Base-by-base conservation (phyloP, 2,888 invertebrate species). In the Drosophila testacea region DNA sequence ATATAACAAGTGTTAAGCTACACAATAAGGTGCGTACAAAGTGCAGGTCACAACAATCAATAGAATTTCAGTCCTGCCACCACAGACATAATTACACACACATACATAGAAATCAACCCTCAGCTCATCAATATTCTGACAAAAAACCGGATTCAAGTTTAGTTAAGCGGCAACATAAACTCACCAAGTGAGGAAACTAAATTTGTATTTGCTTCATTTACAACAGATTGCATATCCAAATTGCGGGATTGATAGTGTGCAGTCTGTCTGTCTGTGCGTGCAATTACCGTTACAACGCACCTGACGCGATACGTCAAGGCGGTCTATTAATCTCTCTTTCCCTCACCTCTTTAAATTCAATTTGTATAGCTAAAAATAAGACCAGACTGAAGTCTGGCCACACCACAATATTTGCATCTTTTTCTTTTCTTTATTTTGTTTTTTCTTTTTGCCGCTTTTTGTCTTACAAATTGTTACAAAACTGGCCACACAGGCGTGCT, bases 391-490 rank as follows among this genome's bases (percentile, higher is more conserved):
- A 46, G 59, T 67, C 66, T 69, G 59, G 69, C 56, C 54, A 64
- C 69, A 64, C 73, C 59, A 32, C 48, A 73, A 57, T 59, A 63
- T 67, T 77, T 72, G 73, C 77, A 76, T 77, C 76, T 77, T 68
- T 74, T 68, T 74, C 61, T 60, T 48, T 51, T 27, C 4, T 36
- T 6, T 16, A 16, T 16, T 16, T 16, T 16, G 16, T 16, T 48
- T 16, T 6, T 16, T 16, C 10, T 16, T 48, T 34, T 32, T 11
- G 34, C 4, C 28, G 13, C 13, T 13, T n/a, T 51, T 50, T 38
- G 47, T 52, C 42, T 76, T 69, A 73, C 83, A 85, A 85, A 82
- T 71, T 82, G 78, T 80, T 80, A 85, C 85, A 80, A 83, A 82
- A 78, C 56, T 48, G 61, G 59, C 60, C 62, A 56, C 60, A 65